Conservation (phyloP, 2,888 invertebrate species). For the Chloromyia formosa region DNA sequence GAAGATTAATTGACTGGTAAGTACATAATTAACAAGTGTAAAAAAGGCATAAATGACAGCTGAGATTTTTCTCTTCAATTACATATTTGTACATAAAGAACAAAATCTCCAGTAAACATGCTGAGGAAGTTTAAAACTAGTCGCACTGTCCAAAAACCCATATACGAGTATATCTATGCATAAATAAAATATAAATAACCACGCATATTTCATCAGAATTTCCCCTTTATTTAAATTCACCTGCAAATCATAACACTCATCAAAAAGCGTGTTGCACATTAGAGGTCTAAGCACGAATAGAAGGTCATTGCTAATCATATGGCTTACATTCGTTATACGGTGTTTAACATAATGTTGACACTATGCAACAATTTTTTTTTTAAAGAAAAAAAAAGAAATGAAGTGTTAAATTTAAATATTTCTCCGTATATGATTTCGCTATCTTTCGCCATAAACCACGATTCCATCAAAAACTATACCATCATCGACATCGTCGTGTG, state of each 20-base stretch:
- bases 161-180: too few species aligned
- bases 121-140: too few species aligned
- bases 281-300: slow-evolving; percentile 34
- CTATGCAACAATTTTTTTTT: not conserved
- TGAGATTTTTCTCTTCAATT: too few species aligned
- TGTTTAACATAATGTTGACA: slow-evolving; percentile 22
- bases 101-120: too few species aligned
- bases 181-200: too few species aligned
- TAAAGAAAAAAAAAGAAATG: not conserved
- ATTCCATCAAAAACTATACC: not conserved
- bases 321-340: not conserved
- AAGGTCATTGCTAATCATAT: slow-evolving; percentile 35
- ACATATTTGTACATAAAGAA: too few species aligned
- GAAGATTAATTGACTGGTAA: too few species aligned
- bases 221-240: slow-evolving; percentile 1
- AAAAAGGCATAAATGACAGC: too few species aligned
- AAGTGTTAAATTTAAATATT: not conserved
- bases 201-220: too few species aligned
- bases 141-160: too few species aligned
- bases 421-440: not conserved
- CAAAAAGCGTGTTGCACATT: slow-evolving; percentile 32
- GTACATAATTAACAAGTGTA: too few species aligned
- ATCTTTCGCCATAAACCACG: slow-evolving; percentile 21
- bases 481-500: not conserved
- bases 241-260: slow-evolving; percentile 20